phyloP scores from a whole-genome alignment of 92 coral and sea anemone species.

The Plumapathes pennacea region DNA sequence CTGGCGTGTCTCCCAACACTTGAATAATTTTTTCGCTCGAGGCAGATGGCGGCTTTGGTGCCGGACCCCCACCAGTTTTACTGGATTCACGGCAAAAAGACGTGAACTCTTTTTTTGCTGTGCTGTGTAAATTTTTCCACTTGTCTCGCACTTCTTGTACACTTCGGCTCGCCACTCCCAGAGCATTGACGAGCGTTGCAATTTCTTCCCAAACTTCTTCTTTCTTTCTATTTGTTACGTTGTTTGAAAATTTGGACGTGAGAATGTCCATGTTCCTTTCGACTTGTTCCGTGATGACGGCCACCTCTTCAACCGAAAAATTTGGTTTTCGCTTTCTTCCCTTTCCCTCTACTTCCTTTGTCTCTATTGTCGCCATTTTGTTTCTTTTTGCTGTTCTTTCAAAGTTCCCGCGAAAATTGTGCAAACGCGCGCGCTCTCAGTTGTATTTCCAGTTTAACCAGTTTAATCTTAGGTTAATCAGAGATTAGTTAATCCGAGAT shows the following conservation, averaged over 20 bases:
- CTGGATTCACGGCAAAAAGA: constrained; percentile 3
- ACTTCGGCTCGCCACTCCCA: constrained; percentile 12
- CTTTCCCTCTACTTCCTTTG: too few species aligned
- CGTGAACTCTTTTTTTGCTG: constrained; percentile 28
- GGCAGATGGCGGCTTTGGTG: constrained; percentile 28
- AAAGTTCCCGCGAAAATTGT: too few species aligned
- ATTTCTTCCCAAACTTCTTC: constrained; percentile 29
- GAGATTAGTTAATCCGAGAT: too few species aligned
- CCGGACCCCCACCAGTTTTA: constrained; percentile 50
- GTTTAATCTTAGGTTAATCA: too few species aligned
- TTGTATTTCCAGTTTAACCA: too few species aligned
- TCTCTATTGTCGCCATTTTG: too few species aligned
- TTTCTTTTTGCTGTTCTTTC: too few species aligned
- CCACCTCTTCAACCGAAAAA: constrained; percentile 31
- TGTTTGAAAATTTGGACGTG: constrained; percentile 36
- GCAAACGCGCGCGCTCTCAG: too few species aligned
- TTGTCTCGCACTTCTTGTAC: constrained; percentile 47
- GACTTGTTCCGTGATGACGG: constrained; percentile 22
- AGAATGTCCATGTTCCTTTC: constrained; percentile 10
- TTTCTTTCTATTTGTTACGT: constrained; percentile 25
- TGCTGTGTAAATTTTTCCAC: constrained; percentile 46
- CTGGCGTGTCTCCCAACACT: constrained; percentile 26
- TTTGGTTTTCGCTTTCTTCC: constrained; percentile 36
- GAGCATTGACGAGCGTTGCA: constrained; percentile 21
- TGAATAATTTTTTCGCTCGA: constrained; percentile 20